A percentile compares a stretch with the other conserved stretches of the same genome.
These are phyloP conservation scores for Silurus lanzhouensis DNA, from an alignment of 2,797 vertebrate species.

Conservation along the genomic window DNA sequence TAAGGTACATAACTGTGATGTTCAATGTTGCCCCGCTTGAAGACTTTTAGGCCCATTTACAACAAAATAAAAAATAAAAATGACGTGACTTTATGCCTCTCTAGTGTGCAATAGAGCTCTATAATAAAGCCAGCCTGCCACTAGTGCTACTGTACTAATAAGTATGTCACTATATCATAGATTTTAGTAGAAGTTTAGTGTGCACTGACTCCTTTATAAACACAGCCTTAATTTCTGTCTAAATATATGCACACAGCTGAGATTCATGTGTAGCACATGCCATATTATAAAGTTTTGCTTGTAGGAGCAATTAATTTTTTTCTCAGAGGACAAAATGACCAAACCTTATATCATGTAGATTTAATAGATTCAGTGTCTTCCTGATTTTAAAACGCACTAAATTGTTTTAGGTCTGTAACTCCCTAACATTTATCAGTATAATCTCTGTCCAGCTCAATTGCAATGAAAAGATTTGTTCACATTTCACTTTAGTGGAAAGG, in stretches of 20 bases:
- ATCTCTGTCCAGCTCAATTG: neutral
- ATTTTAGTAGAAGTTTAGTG: neutral
- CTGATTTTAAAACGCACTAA: neutral
- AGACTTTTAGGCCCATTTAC: neutral
- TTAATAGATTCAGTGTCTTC: neutral
- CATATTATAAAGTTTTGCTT: neutral
- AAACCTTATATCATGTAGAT: neutral
- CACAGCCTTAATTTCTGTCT: neutral
- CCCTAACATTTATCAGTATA: neutral
- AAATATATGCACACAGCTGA: neutral
- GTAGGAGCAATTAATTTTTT: neutral
- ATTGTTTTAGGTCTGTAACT: neutral
- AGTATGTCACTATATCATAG: neutral
- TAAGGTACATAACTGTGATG: neutral
- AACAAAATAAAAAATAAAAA: too few relatives aligned
- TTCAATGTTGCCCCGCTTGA: neutral
- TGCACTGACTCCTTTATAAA: neutral
- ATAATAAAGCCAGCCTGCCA: neutral
- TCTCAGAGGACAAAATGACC: neutral
- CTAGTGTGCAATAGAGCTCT: neutral
- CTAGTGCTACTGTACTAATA: neutral
- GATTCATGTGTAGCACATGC: neutral
- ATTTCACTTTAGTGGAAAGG: constrained; percentile 3
- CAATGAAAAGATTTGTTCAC: neutral
- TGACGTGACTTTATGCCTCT: too few relatives aligned